Conservation (phyloP, 2,888 invertebrate genomes). For the Hydrotaea cyrtoneurina region DNA sequence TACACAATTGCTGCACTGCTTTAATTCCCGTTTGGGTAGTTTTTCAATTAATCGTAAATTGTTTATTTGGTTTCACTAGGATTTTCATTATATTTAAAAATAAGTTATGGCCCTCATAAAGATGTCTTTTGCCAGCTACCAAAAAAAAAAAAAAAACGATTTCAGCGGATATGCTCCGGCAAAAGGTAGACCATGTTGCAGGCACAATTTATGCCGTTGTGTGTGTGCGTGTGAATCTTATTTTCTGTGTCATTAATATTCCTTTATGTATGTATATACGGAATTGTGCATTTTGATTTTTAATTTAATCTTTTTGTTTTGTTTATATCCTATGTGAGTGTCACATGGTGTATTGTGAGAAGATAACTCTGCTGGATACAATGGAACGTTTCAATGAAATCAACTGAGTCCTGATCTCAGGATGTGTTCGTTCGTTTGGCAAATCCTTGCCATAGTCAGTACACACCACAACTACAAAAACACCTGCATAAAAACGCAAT, state of each 20-base stretch:
- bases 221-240: neutral
- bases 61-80: neutral
- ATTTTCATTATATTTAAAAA: neutral
- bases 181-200: neutral
- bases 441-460: neutral
- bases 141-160: neutral
- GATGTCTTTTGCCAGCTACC: neutral
- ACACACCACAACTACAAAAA: slow-evolving; percentile 1
- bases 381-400: neutral
- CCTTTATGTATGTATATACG: slow-evolving; percentile 9
- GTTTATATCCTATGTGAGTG: neutral
- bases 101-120: neutral
- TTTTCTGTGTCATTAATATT: slow-evolving; percentile 2
- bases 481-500: slow-evolving; percentile 32
- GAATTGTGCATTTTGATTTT: slow-evolving; percentile 33
- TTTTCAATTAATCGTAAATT: too few relatives aligned
- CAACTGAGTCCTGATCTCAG: slow-evolving; percentile 4
- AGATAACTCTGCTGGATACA: neutral
- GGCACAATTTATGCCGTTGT: neutral
- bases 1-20: too few relatives aligned
- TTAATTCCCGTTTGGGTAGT: too few relatives aligned
- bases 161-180: too few relatives aligned
- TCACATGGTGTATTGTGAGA: neutral
- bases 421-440: neutral
- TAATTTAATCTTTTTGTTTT: slow-evolving; percentile 30